A percentile compares a stretch with the other conserved stretches of the same genome.
Conservation (phyloP, 2,113 vertebrate species). For the Sardina pilchardus region DNA sequence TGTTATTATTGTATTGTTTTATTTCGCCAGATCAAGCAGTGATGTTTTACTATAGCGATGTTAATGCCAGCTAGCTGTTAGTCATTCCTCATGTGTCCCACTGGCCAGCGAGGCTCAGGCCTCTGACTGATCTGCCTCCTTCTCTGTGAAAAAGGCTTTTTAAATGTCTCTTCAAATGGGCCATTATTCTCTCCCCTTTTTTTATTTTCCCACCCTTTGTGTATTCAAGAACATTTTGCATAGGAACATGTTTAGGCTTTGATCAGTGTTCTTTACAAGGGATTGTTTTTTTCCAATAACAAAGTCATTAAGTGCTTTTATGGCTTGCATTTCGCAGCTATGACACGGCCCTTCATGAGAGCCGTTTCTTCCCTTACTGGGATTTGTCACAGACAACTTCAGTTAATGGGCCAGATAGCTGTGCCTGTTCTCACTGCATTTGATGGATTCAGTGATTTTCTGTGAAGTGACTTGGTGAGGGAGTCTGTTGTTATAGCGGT, state of each 20-base stretch:
- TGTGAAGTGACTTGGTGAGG: neutral
- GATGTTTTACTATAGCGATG: neutral
- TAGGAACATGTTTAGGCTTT: neutral
- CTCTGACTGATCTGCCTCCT: neutral
- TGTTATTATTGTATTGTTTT: neutral
- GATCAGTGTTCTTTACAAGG: neutral
- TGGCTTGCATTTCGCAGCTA: neutral
- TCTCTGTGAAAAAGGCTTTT: neutral
- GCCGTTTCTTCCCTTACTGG: neutral
- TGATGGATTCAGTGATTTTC: neutral
- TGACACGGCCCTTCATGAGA: neutral
- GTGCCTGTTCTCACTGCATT: neutral
- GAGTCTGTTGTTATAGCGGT: neutral
- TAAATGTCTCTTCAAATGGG: neutral
- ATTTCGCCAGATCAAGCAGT: neutral
- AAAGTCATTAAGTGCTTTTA: neutral
- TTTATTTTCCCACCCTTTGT: neutral
- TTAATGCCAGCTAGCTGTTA: neutral
- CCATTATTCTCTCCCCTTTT: neutral
- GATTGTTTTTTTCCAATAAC: constrained; percentile 7
- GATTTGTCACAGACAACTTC: neutral
- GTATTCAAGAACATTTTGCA: neutral
- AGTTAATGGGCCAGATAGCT: no score
- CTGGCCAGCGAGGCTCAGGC: neutral
- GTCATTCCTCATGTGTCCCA: neutral